Evolutionary conservation across 1,140 invertebrate genomes (phyloP).

Genomic region (Drosophila tani): DNA sequence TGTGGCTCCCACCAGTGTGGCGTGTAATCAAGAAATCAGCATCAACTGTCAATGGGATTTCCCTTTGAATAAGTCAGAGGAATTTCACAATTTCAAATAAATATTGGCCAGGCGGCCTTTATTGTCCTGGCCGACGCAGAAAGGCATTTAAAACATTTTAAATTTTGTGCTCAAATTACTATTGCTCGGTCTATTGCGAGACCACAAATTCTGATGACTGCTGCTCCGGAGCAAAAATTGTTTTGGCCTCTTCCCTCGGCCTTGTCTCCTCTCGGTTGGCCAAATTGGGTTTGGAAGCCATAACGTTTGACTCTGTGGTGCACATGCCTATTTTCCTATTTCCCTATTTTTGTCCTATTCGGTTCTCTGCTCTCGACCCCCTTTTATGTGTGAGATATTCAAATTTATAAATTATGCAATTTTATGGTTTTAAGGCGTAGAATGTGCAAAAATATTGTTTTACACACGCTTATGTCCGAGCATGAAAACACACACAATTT

Average conservation of each 20-base stretch:
- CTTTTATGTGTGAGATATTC: slow-evolving; percentile 64
- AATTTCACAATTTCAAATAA: slow-evolving; percentile 40
- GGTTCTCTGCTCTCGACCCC: background rate
- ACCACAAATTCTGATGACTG: slow-evolving; percentile 48
- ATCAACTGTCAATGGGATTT: slow-evolving; percentile 68
- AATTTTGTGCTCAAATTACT: slow-evolving; percentile 32
- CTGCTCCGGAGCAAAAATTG: slow-evolving; percentile 16
- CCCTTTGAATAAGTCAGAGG: slow-evolving; percentile 38
- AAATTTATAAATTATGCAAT: slow-evolving; percentile 82
- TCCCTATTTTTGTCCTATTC: background rate
- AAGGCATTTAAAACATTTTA: slow-evolving; percentile 46
- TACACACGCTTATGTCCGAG: slow-evolving; percentile 65
- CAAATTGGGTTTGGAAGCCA: slow-evolving; percentile 63
- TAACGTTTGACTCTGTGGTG: slow-evolving; percentile 44
- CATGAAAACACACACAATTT: slow-evolving; percentile 44
- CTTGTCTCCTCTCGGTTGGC: slow-evolving; percentile 8
- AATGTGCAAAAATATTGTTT: slow-evolving; percentile 81
- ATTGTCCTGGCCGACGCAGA: slow-evolving; percentile 15
- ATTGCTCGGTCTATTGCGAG: slow-evolving; percentile 15
- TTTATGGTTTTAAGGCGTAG: slow-evolving; percentile 75
- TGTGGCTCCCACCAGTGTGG: slow-evolving; percentile 23
- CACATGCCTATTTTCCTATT: slow-evolving; percentile 7
- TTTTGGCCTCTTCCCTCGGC: slow-evolving; percentile 2
- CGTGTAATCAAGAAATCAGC: slow-evolving; percentile 43
- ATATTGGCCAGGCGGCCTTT: slow-evolving; percentile 23